These are phyloP conservation scores for Hystrix brachyura DNA, from an alignment of 2,113 vertebrate species.

Conservation along the genomic window DNA sequence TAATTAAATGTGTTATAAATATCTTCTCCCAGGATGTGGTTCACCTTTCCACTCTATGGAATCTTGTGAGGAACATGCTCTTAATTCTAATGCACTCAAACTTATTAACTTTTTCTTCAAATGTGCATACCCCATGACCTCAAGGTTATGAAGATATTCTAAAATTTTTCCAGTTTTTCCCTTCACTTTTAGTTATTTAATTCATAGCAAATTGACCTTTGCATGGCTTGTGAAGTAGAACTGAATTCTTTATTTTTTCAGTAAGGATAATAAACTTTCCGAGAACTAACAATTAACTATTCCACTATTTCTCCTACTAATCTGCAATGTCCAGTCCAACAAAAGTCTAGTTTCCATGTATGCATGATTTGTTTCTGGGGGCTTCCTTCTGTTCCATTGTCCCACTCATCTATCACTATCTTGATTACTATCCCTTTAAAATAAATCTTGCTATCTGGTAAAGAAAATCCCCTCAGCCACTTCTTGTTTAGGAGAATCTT, in stretches of 20 bases:
- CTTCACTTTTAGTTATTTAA: conserved; percentile 19
- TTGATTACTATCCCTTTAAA: conserved; percentile 37
- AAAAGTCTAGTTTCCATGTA: not conserved
- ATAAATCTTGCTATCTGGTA: not conserved
- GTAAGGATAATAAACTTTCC: not conserved
- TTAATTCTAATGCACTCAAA: not conserved
- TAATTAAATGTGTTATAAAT: not conserved
- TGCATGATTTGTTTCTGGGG: not conserved
- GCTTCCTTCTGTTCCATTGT: not conserved
- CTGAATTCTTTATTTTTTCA: not conserved
- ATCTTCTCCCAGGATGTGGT: not conserved
- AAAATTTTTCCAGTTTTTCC: not conserved
- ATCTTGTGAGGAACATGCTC: conserved; percentile 13
- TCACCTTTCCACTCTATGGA: not conserved
- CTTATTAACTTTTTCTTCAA: conserved; percentile 34
- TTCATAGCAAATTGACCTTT: conserved; percentile 29
- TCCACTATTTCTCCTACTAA: not conserved
- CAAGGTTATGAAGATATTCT: not conserved
- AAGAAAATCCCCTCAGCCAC: not conserved
- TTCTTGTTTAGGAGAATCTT: not conserved
- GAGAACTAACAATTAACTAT: not conserved
- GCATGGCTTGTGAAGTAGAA: not conserved
- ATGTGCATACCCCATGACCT: not conserved
- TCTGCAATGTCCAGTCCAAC: not conserved
- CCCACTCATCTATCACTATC: not conserved